These are phyloP conservation scores for Dinoponera quadriceps DNA, from an alignment of 1,140 invertebrate species.

Conservation along the genomic window DNA sequence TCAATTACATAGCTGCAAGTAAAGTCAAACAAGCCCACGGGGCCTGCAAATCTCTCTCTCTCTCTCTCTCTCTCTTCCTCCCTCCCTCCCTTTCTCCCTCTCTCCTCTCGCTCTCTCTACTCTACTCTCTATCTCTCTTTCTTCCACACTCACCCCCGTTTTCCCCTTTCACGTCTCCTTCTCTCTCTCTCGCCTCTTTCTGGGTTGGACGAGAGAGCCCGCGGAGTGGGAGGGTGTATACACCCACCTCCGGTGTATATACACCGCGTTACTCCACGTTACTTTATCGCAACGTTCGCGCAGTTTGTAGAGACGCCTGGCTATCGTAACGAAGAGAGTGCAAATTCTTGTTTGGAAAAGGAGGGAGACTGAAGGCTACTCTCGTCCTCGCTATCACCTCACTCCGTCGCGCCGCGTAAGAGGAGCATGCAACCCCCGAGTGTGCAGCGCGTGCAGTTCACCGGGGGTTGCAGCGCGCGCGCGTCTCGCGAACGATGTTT, in stretches of 20 bases:
- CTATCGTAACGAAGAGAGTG: constrained; percentile 74
- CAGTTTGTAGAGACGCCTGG: constrained; percentile 72
- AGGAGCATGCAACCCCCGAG: not conserved
- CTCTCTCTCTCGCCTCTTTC: constrained; percentile 49
- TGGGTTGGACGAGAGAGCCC: constrained; percentile 63
- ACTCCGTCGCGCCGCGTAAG: constrained; percentile 2
- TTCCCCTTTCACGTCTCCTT: constrained; percentile 17
- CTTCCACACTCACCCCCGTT: constrained; percentile 12
- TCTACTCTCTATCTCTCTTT: constrained; percentile 13
- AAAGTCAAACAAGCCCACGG: constrained; percentile 79
- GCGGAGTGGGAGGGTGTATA: constrained; percentile 63
- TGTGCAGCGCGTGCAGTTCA: constrained; percentile 6
- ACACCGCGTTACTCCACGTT: constrained; percentile 70
- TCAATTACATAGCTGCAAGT: constrained; percentile 82
- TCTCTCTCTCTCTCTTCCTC: constrained; percentile 30
- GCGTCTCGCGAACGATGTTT: constrained; percentile 1
- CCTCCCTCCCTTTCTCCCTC: constrained; percentile 26
- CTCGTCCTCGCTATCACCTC: constrained; percentile 29
- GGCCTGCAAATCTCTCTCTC: constrained; percentile 72
- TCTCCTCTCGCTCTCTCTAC: constrained; percentile 21
- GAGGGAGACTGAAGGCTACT: constrained; percentile 62
- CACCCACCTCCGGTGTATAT: constrained; percentile 67
- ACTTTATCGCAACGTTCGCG: constrained; percentile 68
- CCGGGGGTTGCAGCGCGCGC: not conserved
- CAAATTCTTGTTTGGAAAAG: constrained; percentile 74